These are phyloP conservation scores for Sitta carolinensis DNA, from an alignment of 2,797 vertebrate genomes.

Conservation along the genomic window DNA sequence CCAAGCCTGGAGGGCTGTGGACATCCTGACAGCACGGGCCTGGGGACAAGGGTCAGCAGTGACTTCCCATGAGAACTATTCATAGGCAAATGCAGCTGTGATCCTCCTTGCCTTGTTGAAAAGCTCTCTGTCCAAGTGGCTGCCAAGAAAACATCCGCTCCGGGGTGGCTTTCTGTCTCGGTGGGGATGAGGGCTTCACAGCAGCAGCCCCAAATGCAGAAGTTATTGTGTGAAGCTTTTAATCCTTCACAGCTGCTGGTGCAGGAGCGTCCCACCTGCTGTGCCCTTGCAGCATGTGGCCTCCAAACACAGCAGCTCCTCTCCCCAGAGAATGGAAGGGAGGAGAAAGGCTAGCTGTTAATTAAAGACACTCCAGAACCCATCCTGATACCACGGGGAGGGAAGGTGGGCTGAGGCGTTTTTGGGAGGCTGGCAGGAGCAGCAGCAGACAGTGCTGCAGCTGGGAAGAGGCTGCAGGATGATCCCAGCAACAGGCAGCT, in stretches of 20 bases:
- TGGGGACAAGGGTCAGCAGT: conserved; percentile 22
- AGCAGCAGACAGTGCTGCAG: not conserved
- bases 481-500: not conserved
- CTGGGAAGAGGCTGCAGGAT: not conserved
- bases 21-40: not conserved
- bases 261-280: not conserved
- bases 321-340: not conserved
- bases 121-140: not conserved
- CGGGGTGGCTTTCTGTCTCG: not conserved
- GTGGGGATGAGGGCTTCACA: not conserved
- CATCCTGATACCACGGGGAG: not conserved
- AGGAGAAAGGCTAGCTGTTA: not conserved
- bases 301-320: not conserved
- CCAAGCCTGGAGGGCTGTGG: not conserved
- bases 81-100: conserved; percentile 37
- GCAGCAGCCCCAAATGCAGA: not conserved
- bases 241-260: not conserved
- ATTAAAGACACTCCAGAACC: not conserved
- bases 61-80: conserved; percentile 32
- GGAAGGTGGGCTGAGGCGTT: not conserved
- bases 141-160: conserved; percentile 22
- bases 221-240: not conserved
- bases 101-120: not conserved
- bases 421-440: not conserved
- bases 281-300: not conserved